Base-by-base conservation (phyloP, 2,888 invertebrate genomes). In the Ochropleura plecta region DNA sequence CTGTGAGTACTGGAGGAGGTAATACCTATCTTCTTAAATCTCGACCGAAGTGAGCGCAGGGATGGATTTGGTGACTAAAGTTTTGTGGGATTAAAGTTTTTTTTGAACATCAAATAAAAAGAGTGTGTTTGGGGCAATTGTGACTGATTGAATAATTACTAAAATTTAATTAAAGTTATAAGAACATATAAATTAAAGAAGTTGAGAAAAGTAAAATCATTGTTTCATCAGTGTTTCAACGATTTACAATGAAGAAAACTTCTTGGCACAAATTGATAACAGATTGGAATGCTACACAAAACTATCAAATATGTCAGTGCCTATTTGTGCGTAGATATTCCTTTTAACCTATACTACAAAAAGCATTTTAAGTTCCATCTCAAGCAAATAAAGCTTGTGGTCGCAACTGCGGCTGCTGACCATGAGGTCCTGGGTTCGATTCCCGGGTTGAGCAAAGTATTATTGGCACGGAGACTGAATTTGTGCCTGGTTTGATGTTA, bases 1-100 rank as follows among this genome's bases (percentile, higher is more conserved):
- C 85, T 83, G 85, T 74, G 83, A 88, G 88, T 87, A 86, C 85
- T 83, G 70, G 86, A 88, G 88, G 85, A 89, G 88, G 88, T 90
- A 92, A 90, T 91, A 91, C 91, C 92, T 92, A 92, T 94, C 94
- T 93, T 91, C 91, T 92, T 94, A 94, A 94, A 94, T 94, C 93
- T 92, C 91, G 87, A 85, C 91, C 88, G 88, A 87, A 89, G 89
- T 88, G 88, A 87, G 74, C 1, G 10, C 89, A 89, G 91, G 84
- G 84, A 7, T 20, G 89, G 68, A 89, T 57, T 88, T 4, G 18
- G 59, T 5, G n/a, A 49, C 3, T 0, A 8, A 0, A 64, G 14
- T 49, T 65, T 14, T 5, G 7, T 6, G 4, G 14, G 9, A 62
- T 62, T 18, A n/a, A 51, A 73, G 5, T n/a, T 16, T 2, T 64